These are phyloP conservation scores for Tribolium freemani DNA, from an alignment of 2,888 invertebrate genomes.

Conservation along the genomic window DNA sequence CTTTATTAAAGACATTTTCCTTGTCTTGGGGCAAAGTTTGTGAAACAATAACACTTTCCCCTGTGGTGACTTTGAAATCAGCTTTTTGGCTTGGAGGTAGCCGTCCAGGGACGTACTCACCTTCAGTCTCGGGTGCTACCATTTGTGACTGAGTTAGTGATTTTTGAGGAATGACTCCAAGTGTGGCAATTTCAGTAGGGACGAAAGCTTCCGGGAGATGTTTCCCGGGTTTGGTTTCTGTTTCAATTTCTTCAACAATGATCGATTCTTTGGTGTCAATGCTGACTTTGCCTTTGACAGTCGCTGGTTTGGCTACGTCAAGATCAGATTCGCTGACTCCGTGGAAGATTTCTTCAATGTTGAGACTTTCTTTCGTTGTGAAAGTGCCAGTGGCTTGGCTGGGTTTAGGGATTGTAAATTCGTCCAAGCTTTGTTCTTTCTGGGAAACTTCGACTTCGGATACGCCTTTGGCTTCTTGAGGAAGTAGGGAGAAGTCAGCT, in stretches of 20 bases:
- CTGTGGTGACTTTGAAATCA: constrained; percentile 72
- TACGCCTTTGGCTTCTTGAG: constrained; percentile 78
- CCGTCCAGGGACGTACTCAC: constrained; percentile 72
- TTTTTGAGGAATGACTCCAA: constrained; percentile 76
- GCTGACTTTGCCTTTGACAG: constrained; percentile 74
- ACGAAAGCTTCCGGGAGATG: constrained; percentile 85
- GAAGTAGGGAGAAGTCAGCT: constrained; percentile 68
- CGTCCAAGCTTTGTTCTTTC: constrained; percentile 71
- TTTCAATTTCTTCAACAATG: constrained; percentile 77
- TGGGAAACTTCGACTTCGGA: constrained; percentile 74
- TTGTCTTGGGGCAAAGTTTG: constrained; percentile 76
- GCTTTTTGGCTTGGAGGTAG: constrained; percentile 76
- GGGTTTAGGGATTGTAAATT: constrained; percentile 67
- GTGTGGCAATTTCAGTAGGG: constrained; percentile 81
- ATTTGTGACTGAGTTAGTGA: constrained; percentile 77
- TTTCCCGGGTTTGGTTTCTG: constrained; percentile 81
- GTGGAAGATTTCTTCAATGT: constrained; percentile 75
- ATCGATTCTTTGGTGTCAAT: constrained; percentile 76
- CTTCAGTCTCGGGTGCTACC: constrained; percentile 79
- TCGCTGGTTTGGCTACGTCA: constrained; percentile 68
- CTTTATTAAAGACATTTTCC: constrained; percentile 72
- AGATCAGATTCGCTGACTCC: constrained; percentile 74
- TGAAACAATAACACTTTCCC: constrained; percentile 73
- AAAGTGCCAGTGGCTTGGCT: constrained; percentile 73
- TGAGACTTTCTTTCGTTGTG: constrained; percentile 75